Evolutionary conservation across 2,888 invertebrate species (phyloP), one percentile per base, ranked within the genome.

Genomic region (Pinctada fucata): DNA sequence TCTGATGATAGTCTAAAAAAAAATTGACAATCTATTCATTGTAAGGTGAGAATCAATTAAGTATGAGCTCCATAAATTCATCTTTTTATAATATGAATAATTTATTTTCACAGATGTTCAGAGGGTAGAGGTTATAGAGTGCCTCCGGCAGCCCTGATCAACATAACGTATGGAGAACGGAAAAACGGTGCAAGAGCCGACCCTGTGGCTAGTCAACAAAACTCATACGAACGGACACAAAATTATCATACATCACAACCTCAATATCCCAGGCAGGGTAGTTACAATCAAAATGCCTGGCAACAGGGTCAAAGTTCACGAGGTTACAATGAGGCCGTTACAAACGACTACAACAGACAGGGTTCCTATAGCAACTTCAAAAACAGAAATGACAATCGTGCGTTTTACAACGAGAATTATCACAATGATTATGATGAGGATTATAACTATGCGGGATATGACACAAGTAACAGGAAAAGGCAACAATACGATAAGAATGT

Each of bases 151-250:
- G 93, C 94, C 45, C 93, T 95, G 79, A 94, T 95, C 76, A 95
- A 95, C 90, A 91, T 95, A 13, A 94, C 94, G 2, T 93, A 95
- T 86, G 95, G 95, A 0, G 89, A 93, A 52, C 90, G 94, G 52
- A 89, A 88, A 65, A 84, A 85, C 76, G 84, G 82, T n/a, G 80
- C 31, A 66, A 75, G n/a, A 47, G 45, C 67, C 75, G 16, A 51
- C 76, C 1, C 80, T 78, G 75, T 50, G 70, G 65, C 52, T 66
- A 49, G 64, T 74, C 76, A 75, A 48, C 78, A 78, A 48, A 65
- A 51, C 6, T 48, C n/a, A 51, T 0, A 70, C 63, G 71, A 68
- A 49, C 58, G 65, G n/a, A 49, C 72, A 31, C 63, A 70, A 5
- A 76, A 79, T 47, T 8, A 5, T 51, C 13, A 31, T 4, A 45